Percentiles rank a stretch among this genome's conserved stretches.
Conservation (phyloP, 2,888 invertebrate genomes). For the Oligia strigilis region DNA sequence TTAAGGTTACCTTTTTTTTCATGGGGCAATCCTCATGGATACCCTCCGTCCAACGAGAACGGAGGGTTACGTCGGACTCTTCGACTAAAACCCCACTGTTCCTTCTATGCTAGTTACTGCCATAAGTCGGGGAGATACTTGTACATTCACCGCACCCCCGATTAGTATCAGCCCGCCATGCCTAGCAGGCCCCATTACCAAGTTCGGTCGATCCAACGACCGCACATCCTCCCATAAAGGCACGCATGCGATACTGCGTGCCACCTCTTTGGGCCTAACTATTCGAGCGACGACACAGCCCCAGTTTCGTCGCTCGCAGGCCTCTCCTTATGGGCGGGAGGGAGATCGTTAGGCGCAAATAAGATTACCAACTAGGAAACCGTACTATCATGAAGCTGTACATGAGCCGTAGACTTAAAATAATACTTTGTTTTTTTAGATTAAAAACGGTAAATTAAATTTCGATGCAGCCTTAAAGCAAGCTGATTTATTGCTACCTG, state of each 20-base stretch:
- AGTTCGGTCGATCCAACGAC: background rate
- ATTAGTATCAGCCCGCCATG: background rate
- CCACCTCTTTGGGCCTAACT: background rate
- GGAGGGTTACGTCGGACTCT: background rate
- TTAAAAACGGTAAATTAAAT: conserved; percentile 89
- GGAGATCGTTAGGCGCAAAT: no score
- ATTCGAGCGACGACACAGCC: background rate
- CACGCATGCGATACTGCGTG: background rate
- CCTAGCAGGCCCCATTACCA: background rate
- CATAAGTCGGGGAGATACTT: background rate
- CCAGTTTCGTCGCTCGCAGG: background rate
- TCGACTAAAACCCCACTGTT: background rate
- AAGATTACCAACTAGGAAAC: background rate
- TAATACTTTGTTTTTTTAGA: conserved; percentile 68
- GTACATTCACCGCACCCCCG: background rate
- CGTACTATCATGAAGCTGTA: background rate
- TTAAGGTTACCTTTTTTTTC: background rate
- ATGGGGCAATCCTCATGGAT: background rate
- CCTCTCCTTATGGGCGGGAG: background rate
- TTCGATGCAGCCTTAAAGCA: conserved; percentile 88
- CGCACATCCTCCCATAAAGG: background rate
- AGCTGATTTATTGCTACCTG: conserved; percentile 85
- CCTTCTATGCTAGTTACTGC: background rate
- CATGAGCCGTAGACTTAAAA: background rate
- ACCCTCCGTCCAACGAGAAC: background rate